Evolutionary conservation across 2,797 vertebrate species (phyloP), one percentile per base, ranked within the genome.

Genomic region (Ciconia nigra): DNA sequence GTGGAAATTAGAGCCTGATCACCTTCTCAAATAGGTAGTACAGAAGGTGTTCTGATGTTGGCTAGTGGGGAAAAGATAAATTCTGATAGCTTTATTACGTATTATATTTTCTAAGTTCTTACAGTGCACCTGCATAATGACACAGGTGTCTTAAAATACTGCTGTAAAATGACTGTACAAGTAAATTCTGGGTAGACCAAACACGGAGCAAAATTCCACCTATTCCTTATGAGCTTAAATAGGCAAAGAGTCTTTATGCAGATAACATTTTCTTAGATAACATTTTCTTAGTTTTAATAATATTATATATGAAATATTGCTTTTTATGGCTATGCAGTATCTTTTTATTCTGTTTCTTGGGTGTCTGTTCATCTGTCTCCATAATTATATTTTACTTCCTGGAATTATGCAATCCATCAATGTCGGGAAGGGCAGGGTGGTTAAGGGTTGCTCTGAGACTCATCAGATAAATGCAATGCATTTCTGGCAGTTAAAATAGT

Each of bases 361-460:
- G 52, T 93, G 84, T 96, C 95, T 96, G 78, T 96, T 98, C 95
- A 96, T 97, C 95, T 96, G 92, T 96, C 95, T 97, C 96, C 59
- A 78, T 97, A 97, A 97, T 97, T 96, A 96, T 95, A 90, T 97
- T 97, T 96, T 96, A 89, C 86, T 96, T 96, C 87, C 85, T 94
- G 93, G 97, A 97, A 98, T 97, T 94, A 90, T 28, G 87, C 62
- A 70, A 96, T 97, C 95, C 84, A 85, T 97, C 97, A 96, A 25
- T 91, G 96, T 96, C 76, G 1, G 78, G 87, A 87, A 96, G 96
- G 95, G 94, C 96, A 97, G 88, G 35, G n/a, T 77, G 78, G 85
- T 46, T 90, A 83, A 97, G 95, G 85, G 92, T 70, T 96, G 92
- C 83, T 82, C 91, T 73, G 92, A 97, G 93, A 88, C 89, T 94